Conservation (phyloP, 2,888 invertebrate genomes). For the Toxonevra muliebris region DNA sequence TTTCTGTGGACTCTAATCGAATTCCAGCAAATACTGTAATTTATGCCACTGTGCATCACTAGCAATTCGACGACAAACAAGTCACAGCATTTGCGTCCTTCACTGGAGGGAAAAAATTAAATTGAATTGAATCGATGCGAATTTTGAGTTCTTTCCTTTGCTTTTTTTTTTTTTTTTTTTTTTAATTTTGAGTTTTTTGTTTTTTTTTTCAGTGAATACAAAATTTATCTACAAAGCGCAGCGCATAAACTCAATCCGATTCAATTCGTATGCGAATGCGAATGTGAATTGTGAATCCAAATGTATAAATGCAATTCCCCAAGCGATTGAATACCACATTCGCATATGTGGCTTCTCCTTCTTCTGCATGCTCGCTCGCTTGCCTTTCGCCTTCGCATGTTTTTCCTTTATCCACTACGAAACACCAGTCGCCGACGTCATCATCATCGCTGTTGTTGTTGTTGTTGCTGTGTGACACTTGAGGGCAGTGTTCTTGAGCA, state of each 20-base stretch:
- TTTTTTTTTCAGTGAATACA: neutral
- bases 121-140: conserved; percentile 36
- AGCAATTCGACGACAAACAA: no score
- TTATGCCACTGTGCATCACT: no score
- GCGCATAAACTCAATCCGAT: conserved; percentile 33
- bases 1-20: no score
- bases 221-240: conserved; percentile 6
- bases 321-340: conserved; percentile 7
- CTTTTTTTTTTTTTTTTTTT: neutral
- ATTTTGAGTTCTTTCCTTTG: neutral
- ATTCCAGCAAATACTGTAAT: no score
- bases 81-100: neutral
- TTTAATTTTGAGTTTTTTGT: conserved; percentile 11
- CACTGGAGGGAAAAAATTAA: conserved; percentile 25
- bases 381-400: conserved; percentile 30
- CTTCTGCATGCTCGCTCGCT: conserved; percentile 2
- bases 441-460: conserved; percentile 15
- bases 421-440: conserved; percentile 36
- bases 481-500: neutral
- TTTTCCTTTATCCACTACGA: conserved; percentile 2
- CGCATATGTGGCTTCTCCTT: neutral
- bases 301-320: conserved; percentile 24
- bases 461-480: conserved; percentile 12
- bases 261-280: conserved; percentile 6
- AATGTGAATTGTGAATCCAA: neutral